Conservation (phyloP, 2,797 vertebrate species). For the Geotria australis region DNA sequence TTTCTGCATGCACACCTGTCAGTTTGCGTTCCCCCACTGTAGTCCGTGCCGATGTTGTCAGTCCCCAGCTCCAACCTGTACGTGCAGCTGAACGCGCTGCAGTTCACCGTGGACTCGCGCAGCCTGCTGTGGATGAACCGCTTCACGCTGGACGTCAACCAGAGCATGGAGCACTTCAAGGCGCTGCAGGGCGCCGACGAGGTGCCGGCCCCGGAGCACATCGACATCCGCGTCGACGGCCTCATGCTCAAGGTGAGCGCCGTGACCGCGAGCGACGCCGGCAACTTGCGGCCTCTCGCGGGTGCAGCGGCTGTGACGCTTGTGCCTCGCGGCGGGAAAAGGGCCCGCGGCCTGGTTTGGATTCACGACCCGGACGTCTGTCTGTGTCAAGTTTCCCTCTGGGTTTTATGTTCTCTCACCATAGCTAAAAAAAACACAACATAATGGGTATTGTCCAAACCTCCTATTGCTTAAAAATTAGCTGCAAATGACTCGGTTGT, state of each 20-base stretch:
- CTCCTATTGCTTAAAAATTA: too few species aligned
- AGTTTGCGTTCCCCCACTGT: too few species aligned
- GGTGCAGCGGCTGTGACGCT: too few species aligned
- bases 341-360: too few species aligned
- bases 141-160: constrained; percentile 55
- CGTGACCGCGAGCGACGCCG: background rate
- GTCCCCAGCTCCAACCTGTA: constrained; percentile 75
- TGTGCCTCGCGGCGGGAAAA: too few species aligned
- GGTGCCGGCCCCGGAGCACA: constrained; percentile 36
- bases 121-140: constrained; percentile 75
- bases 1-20: too few species aligned
- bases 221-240: constrained; percentile 51
- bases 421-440: too few species aligned
- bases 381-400: too few species aligned
- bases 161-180: constrained; percentile 71
- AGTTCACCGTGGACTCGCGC: constrained; percentile 37
- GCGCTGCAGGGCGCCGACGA: constrained; percentile 69
- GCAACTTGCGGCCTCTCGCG: background rate
- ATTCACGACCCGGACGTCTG: too few species aligned
- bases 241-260: constrained; percentile 36
- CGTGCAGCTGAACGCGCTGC: constrained; percentile 45
- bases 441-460: too few species aligned
- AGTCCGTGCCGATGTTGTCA: constrained; percentile 6
- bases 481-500: too few species aligned
- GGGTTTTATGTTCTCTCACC: too few species aligned